Evolutionary conservation across 2,797 vertebrate species (phyloP).

Genomic region (Hydrocynus forskahlii): DNA sequence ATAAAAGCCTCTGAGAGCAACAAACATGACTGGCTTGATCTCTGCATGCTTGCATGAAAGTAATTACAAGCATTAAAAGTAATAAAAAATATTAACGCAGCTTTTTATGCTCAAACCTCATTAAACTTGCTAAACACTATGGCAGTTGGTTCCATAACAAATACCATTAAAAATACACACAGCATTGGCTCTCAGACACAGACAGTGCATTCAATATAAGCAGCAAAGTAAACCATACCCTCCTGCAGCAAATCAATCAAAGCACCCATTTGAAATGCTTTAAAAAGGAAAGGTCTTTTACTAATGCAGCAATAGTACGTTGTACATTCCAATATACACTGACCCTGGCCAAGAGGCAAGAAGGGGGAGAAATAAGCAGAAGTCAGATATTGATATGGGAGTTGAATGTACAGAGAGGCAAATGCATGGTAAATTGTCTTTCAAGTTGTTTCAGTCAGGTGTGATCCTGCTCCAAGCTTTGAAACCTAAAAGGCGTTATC

Average conservation of each 20-base stretch:
- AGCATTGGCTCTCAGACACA: neutral
- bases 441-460: slow-evolving; percentile 58
- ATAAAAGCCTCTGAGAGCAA: slow-evolving; percentile 1
- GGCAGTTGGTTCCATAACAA: slow-evolving; percentile 26
- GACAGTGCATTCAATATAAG: neutral
- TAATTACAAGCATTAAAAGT: slow-evolving; percentile 36
- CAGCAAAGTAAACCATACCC: neutral
- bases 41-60: slow-evolving; percentile 20
- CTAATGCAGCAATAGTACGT: neutral
- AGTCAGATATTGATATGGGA: slow-evolving; percentile 31
- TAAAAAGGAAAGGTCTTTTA: neutral
- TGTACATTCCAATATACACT: slow-evolving; percentile 1
- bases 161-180: neutral
- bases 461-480: slow-evolving; percentile 60
- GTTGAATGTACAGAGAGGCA: slow-evolving; percentile 54
- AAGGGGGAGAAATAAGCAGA: slow-evolving; percentile 11
- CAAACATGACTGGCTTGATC: slow-evolving; percentile 2
- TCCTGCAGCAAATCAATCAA: neutral
- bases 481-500: slow-evolving; percentile 65
- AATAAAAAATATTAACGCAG: slow-evolving; percentile 19
- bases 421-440: slow-evolving; percentile 59
- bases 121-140: slow-evolving; percentile 36
- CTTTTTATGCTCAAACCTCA: slow-evolving; percentile 33
- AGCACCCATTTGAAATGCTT: neutral
- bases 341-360: slow-evolving; percentile 8